These are phyloP conservation scores for Labeo rohita DNA, from an alignment of 2,113 vertebrate genomes.

Conservation along the genomic window DNA sequence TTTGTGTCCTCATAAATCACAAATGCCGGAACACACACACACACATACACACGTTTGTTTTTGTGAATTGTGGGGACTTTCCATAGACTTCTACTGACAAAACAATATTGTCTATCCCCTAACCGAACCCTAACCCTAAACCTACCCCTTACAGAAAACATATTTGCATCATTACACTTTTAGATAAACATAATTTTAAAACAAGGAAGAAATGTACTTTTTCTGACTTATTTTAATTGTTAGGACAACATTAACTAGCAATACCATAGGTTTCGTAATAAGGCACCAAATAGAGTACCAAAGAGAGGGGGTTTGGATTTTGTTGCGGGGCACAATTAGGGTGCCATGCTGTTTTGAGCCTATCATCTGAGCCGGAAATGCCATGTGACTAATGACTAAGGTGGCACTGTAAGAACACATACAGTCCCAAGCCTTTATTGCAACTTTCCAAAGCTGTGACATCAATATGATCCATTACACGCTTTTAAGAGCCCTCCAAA, in stretches of 20 bases:
- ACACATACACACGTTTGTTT: no score
- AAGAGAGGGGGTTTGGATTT: background rate
- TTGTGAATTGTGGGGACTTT: no score
- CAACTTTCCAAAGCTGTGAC: slow-evolving; percentile 1
- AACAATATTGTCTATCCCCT: no score
- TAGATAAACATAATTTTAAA: no score
- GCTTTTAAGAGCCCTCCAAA: slow-evolving; percentile 19
- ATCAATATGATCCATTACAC: background rate
- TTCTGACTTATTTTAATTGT: background rate
- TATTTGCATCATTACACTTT: no score
- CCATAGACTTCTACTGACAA: no score
- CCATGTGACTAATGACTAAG: background rate
- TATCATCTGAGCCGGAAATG: background rate
- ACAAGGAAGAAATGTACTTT: background rate
- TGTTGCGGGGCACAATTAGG: background rate
- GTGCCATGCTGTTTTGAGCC: background rate
- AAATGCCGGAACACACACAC: no score
- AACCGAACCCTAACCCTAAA: no score
- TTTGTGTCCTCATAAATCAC: no score
- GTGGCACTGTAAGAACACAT: background rate
- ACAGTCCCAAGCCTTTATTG: no score
- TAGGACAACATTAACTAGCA: background rate
- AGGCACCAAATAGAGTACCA: background rate
- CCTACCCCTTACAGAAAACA: no score
- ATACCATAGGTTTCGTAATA: background rate